Conservation (phyloP, 2,113 vertebrate genomes). For the Scomber japonicus region DNA sequence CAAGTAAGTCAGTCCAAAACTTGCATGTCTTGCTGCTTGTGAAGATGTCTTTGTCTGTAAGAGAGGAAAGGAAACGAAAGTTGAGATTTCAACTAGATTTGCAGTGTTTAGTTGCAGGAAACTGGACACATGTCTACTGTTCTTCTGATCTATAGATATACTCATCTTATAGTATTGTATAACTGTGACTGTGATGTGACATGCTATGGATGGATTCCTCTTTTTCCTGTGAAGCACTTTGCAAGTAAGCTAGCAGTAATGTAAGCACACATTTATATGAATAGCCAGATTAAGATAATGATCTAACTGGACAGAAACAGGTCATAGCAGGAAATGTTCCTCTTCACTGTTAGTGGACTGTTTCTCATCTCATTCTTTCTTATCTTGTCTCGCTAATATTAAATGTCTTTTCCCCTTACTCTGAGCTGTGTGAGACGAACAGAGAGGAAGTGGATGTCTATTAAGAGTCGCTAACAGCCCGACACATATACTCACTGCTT, state of each 20-base stretch:
- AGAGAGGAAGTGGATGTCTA: constrained; percentile 42
- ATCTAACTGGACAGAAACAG: neutral
- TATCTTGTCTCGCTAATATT: neutral
- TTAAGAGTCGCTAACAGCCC: constrained; percentile 52
- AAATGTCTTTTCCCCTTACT: neutral
- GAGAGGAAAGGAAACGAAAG: neutral
- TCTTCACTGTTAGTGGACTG: neutral
- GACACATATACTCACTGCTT: constrained; percentile 19
- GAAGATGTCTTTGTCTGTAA: neutral
- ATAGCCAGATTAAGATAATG: no score
- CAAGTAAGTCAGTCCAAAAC: constrained; percentile 87
- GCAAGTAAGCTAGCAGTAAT: neutral
- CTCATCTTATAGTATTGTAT: no score
- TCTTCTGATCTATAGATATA: no score
- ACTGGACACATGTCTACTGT: no score
- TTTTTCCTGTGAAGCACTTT: neutral
- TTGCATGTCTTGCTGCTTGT: constrained; percentile 8
- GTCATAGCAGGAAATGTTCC: neutral
- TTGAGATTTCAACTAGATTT: neutral
- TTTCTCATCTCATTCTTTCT: constrained; percentile 19
- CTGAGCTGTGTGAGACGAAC: neutral
- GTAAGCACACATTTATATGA: no score
- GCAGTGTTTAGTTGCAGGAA: neutral
- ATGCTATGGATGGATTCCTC: no score
- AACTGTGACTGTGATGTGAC: no score